phyloP scores from a whole-genome alignment of 2,113 vertebrate genomes.

The Oxygymnocypris stewartii region DNA sequence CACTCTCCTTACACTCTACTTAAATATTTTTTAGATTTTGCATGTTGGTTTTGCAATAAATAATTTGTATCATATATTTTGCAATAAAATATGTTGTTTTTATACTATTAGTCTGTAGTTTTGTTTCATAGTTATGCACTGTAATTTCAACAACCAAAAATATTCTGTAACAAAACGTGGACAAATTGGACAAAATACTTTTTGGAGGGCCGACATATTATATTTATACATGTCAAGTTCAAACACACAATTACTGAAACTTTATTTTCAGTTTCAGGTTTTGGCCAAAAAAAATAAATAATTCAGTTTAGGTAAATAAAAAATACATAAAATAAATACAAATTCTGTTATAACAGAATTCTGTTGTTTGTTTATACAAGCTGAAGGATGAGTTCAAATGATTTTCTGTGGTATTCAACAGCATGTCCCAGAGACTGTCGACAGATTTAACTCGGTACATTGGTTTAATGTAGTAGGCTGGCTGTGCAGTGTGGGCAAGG shows the following conservation, averaged over 20 bases:
- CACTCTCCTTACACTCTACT: neutral
- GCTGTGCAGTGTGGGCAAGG: slow-evolving; percentile 44
- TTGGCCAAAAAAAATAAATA: too few relatives aligned
- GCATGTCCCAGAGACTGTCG: neutral
- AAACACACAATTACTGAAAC: too few relatives aligned
- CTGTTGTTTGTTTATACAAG: neutral
- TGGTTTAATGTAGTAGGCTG: slow-evolving; percentile 24
- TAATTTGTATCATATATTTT: neutral
- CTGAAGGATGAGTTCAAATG: neutral
- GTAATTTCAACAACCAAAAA: neutral
- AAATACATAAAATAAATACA: too few relatives aligned
- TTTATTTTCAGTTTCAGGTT: neutral
- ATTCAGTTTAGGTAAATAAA: too few relatives aligned
- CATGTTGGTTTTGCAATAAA: neutral
- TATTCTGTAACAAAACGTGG: neutral
- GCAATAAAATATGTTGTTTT: neutral
- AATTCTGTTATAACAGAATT: too few relatives aligned
- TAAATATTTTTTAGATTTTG: neutral
- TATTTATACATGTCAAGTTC: too few relatives aligned
- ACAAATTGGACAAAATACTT: too few relatives aligned
- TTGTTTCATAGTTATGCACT: neutral
- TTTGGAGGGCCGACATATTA: too few relatives aligned
- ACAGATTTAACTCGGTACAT: neutral
- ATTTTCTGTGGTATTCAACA: neutral
- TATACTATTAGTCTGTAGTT: neutral